phyloP scores from a whole-genome alignment of 2,113 vertebrate species.

The Anoplopoma fimbria region DNA sequence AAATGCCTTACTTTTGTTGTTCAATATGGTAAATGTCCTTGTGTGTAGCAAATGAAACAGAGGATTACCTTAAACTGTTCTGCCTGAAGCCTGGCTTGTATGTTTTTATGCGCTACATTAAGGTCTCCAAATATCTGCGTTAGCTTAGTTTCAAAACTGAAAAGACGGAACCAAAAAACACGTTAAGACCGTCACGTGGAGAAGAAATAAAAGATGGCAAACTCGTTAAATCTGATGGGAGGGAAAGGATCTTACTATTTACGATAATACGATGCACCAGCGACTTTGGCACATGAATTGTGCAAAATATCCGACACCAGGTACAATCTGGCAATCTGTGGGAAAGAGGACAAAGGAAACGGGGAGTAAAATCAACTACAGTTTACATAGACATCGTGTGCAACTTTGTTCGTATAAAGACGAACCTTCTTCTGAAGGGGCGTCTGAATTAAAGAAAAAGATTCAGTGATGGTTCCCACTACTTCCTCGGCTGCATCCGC shows the following conservation, averaged over 20 bases:
- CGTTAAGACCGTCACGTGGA: conserved; percentile 1
- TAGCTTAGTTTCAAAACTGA: conserved; percentile 85
- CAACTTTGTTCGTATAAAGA: not conserved
- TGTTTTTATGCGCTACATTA: conserved; percentile 82
- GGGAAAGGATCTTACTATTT: conserved; percentile 82
- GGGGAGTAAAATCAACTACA: not conserved
- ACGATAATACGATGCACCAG: conserved; percentile 86
- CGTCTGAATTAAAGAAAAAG: conserved; percentile 81
- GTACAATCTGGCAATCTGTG: conserved; percentile 84
- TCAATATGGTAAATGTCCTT: conserved; percentile 8
- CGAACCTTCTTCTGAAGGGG: conserved; percentile 84
- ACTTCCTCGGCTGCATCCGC: conserved; percentile 87
- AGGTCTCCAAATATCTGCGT: conserved; percentile 85
- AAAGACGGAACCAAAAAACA: conserved; percentile 8
- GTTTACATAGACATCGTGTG: not conserved
- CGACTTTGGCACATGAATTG: conserved; percentile 87
- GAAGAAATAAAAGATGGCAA: not conserved
- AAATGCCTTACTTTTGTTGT: not conserved
- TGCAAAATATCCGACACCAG: conserved; percentile 86
- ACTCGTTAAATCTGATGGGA: not conserved
- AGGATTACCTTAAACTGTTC: conserved; percentile 86
- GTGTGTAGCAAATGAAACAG: not conserved
- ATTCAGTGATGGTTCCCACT: conserved; percentile 82
- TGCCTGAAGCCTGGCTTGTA: conserved; percentile 86
- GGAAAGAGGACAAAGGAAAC: not conserved